Percentiles rank a stretch among this genome's conserved stretches.
Evolutionary conservation across 2,113 vertebrate genomes (phyloP).

Genomic region (cat (Felis catus)): F.catus_Fca126_mat1.0 CM031412.1:90036001-90036500

Average conservation of each 20-base stretch:
- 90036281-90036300: not conserved
- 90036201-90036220: not conserved
- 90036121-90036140: fast-evolving
- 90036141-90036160: not conserved
- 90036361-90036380: too few species aligned
- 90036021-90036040: not conserved
- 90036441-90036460: too few species aligned
- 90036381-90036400: too few species aligned
- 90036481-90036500: too few species aligned
- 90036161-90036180: not conserved
- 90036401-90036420: too few species aligned
- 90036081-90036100: too few species aligned
- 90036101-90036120: not conserved
- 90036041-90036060: not conserved
- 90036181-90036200: not conserved
- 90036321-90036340: not conserved
- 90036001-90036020: not conserved
- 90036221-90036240: not conserved
- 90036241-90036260: not conserved
- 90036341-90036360: not conserved
- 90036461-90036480: too few species aligned
- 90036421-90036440: too few species aligned
- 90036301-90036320: not conserved
- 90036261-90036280: not conserved
- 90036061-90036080: too few species aligned